Base-by-base conservation (phyloP, 37 sponge, comb jelly and placozoan genomes). In the Halisarca cf. caerulea region DNA sequence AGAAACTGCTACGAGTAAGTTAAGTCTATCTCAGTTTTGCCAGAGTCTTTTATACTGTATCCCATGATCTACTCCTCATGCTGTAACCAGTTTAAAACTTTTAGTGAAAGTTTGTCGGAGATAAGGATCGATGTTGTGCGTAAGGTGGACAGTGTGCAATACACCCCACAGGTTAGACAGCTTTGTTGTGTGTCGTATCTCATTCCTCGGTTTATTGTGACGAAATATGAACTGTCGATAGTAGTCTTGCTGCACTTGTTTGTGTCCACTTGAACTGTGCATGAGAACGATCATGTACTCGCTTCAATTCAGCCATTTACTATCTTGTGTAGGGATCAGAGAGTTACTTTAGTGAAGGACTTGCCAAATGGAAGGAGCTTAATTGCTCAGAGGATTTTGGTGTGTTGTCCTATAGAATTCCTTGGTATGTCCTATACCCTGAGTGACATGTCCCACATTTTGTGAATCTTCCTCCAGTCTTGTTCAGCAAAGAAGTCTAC, bases 351-450 rank as follows among this genome's bases (percentile, higher is more conserved):
- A 27, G 32, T 38, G 89, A 87, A 66, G 88, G 82, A 11, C 81
- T 97, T 45, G 37, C 71, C 9, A 97, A 94, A 44, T 97, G 97
- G 97, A 87, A 64, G 58, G 95, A 97, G 62, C 75, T 97, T 82
- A 92, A 97, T 69, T 88, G 93, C 45, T 92, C 93, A 0, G 54
- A 59, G 3, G 84, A 89, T 38, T 97, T 97, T 82, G 81, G 93
- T 92, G 55, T 86, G 84, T 47, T n/a, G n/a, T n/a, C n/a, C n/a
- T n/a, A n/a, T n/a, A n/a, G n/a, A n/a, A n/a, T n/a, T n/a, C n/a
- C n/a, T n/a, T n/a, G n/a, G n/a, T n/a, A n/a, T n/a, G n/a, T n/a
- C n/a, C n/a, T n/a, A n/a, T n/a, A n/a, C n/a, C n/a, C n/a, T n/a
- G n/a, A n/a, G n/a, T n/a, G n/a, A n/a, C n/a, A n/a, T n/a, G n/a